These are phyloP conservation scores for Blomia tropicalis DNA, from an alignment of 2,888 invertebrate genomes.

Conservation along the genomic window DNA sequence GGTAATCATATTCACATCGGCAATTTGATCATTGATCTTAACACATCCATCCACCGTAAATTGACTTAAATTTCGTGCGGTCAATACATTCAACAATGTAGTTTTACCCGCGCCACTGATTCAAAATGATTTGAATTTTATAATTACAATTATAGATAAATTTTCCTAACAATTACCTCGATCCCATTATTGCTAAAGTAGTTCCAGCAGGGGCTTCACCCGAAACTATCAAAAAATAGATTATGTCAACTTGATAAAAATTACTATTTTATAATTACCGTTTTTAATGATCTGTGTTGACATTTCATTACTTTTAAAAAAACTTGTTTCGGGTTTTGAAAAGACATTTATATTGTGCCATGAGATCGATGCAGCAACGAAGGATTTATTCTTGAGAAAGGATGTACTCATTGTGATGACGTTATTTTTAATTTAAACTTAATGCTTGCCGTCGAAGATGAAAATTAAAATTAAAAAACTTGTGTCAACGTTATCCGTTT, in stretches of 20 bases:
- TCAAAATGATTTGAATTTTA: background rate
- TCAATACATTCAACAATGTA: constrained; percentile 21
- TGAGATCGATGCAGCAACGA: background rate
- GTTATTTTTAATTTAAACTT: background rate
- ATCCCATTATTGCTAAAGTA: constrained; percentile 5
- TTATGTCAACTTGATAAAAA: background rate
- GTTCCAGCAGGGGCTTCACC: background rate
- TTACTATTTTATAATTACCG: background rate
- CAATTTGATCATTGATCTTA: constrained; percentile 13
- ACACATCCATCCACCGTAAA: constrained; percentile 18
- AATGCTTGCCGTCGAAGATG: background rate
- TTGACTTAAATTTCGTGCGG: constrained; percentile 7
- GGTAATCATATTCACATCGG: background rate
- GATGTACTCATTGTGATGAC: background rate
- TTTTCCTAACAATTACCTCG: background rate
- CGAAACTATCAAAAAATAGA: background rate
- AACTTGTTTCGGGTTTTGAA: background rate
- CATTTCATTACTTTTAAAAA: background rate
- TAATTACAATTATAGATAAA: background rate
- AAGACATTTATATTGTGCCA: constrained; percentile 7
- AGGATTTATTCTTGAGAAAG: background rate
- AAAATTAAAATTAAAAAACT: background rate
- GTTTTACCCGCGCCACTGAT: constrained; percentile 22
- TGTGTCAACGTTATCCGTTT: too few relatives aligned
- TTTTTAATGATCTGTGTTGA: background rate